A percentile compares a stretch with the other conserved stretches of the same genome.
Conservation (phyloP, 2,113 vertebrate genomes). For the Passer domesticus region DNA sequence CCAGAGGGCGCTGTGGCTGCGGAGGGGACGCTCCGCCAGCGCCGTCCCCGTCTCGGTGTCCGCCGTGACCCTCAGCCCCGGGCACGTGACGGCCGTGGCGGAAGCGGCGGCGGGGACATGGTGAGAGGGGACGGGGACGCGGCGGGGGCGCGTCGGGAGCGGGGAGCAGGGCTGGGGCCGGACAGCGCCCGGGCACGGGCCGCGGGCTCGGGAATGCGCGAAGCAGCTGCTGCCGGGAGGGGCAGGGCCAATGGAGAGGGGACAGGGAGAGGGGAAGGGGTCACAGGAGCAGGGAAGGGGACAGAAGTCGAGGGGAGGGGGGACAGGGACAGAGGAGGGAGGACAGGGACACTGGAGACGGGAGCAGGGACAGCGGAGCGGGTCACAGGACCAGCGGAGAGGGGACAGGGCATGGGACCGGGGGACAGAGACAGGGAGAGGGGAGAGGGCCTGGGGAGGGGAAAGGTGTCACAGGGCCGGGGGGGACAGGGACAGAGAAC, state of each 20-base stretch:
- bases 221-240: neutral
- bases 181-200: neutral
- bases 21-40: neutral
- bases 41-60: neutral
- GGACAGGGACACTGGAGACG: neutral
- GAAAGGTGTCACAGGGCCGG: neutral
- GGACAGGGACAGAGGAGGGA: neutral
- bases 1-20: neutral
- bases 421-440: neutral
- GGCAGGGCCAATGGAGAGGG: neutral
- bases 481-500: neutral
- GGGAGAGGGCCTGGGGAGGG: neutral
- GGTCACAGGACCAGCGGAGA: neutral
- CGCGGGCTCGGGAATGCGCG: no score
- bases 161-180: no score
- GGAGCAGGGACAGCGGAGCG: neutral
- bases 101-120: constrained; percentile 26
- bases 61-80: neutral
- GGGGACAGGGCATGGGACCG: no score
- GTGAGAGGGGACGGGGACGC: neutral
- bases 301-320: no score
- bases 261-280: neutral
- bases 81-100: neutral
- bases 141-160: neutral
- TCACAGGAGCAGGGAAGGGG: neutral